Base-by-base conservation (phyloP, 2,888 invertebrate species). In the Ormia ochracea region DNA sequence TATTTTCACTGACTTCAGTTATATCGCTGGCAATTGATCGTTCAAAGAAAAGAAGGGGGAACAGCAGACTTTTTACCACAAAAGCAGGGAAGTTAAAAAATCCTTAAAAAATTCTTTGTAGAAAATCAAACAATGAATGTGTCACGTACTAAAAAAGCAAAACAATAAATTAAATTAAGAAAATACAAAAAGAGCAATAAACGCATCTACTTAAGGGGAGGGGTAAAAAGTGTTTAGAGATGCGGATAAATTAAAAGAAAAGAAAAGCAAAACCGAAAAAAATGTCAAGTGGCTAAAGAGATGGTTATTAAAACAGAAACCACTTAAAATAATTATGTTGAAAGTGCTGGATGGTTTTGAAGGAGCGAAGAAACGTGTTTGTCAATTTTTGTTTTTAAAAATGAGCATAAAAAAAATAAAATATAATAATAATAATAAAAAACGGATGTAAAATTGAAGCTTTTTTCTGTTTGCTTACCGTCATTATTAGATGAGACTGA, bases 401-500 rank as follows among this genome's bases (percentile, higher is more conserved):
- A 12, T 28, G 9, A 36, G 48, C 17, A 19, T 38, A 26, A 26
- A 21, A 36, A 36, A 54, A n/a, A n/a, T n/a, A n/a, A n/a, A n/a
- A n/a, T n/a, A n/a, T n/a, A n/a, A n/a, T n/a, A n/a, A n/a, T n/a
- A n/a, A n/a, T n/a, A n/a, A n/a, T n/a, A n/a, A 33, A 48, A 72
- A 66, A 45, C 65, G 70, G 41, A 65, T 61, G 54, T 33, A 7
- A 19, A 52, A 33, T 38, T 33, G 12, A 19, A 54, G 6, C 19
- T 4, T n/a, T n/a, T n/a, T n/a, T 10, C 4, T 19, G 14, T 56
- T 43, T 48, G 63, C 75, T 70, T 82, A 83, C 73, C 73, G 72
- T 82, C 82, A 45, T 36, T 59, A 56, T 45, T 41, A 38, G 79
- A 59, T 52, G 81, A 48, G n/a, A 77, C 56, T 36, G 83, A 81